A percentile compares a stretch with the other conserved stretches of the same genome.
Evolutionary conservation across 2,797 vertebrate genomes (phyloP).

Genomic region (Selene dorsalis): DNA sequence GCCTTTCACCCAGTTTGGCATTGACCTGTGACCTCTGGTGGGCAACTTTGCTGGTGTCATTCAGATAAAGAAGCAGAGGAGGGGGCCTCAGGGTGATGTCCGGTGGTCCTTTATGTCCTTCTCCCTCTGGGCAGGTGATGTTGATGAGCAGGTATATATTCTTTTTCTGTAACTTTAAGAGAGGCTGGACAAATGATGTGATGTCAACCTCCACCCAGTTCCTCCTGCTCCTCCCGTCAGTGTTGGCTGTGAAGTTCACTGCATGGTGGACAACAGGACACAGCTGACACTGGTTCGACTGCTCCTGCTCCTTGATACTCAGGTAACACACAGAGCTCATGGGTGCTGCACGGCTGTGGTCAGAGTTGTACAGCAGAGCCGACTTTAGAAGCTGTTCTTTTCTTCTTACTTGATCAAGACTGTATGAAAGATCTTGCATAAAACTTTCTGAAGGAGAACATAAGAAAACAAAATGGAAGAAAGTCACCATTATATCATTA

Average conservation of each 20-base stretch:
- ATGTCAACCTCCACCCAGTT: slow-evolving; percentile 92
- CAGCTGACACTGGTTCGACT: slow-evolving; percentile 67
- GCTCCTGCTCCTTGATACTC: slow-evolving; percentile 76
- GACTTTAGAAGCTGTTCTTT: slow-evolving; percentile 92
- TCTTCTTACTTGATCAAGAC: slow-evolving; percentile 87
- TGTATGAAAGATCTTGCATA: slow-evolving; percentile 90
- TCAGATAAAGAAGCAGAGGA: slow-evolving; percentile 92
- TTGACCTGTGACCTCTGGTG: slow-evolving; percentile 77
- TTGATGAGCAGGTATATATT: slow-evolving; percentile 88
- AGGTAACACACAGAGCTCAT: slow-evolving; percentile 83
- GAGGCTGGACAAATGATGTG: slow-evolving; percentile 88
- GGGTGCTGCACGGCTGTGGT: slow-evolving; percentile 71
- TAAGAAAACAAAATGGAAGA: not conserved
- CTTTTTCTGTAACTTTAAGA: slow-evolving; percentile 83
- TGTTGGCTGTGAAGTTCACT: slow-evolving; percentile 81
- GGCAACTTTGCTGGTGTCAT: slow-evolving; percentile 87
- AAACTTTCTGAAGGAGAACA: slow-evolving; percentile 79
- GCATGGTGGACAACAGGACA: slow-evolving; percentile 74
- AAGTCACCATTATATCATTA: not conserved
- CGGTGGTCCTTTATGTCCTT: slow-evolving; percentile 34
- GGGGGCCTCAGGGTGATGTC: slow-evolving; percentile 81
- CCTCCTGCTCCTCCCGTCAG: slow-evolving; percentile 71
- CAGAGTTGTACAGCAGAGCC: slow-evolving; percentile 89
- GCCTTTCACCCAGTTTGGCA: slow-evolving; percentile 21
- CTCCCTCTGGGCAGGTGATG: slow-evolving; percentile 83